Evolutionary conservation across 2,797 vertebrate genomes (phyloP).

Genomic region (Aphelocoma californica): DNA sequence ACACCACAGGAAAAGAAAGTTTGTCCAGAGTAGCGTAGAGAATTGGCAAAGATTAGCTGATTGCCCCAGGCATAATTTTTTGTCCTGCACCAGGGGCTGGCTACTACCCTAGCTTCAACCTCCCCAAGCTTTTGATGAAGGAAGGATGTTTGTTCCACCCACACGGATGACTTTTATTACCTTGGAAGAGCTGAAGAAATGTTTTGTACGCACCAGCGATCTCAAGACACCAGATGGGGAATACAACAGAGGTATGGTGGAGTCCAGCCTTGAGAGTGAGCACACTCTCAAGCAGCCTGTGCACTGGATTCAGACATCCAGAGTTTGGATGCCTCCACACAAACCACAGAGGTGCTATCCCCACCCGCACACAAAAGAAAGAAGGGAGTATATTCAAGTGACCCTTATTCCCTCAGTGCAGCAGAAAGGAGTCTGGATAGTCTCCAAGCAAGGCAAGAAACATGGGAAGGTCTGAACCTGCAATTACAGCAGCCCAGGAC

Average conservation of each 20-base stretch:
- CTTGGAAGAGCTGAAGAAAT: not conserved
- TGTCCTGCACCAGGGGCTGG: not conserved
- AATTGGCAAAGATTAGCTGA: not conserved
- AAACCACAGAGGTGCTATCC: not conserved
- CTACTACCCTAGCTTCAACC: not conserved
- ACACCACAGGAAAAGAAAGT: not conserved
- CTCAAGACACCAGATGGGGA: not conserved
- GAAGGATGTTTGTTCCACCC: not conserved
- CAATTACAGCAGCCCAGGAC: not conserved
- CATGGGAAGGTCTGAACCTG: not conserved
- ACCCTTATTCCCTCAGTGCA: not conserved
- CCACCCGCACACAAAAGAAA: not conserved
- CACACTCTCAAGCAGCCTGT: not conserved
- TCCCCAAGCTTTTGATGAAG: not conserved
- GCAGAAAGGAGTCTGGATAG: not conserved
- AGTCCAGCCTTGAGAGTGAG: not conserved
- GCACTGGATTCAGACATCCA: not conserved
- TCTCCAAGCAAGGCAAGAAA: not conserved
- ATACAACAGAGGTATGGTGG: accelerated
- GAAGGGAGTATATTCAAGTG: not conserved
- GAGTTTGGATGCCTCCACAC: not conserved
- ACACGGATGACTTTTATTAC: not conserved
- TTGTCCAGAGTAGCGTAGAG: not conserved
- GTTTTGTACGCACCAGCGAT: not conserved
- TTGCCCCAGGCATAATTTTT: not conserved